These are phyloP conservation scores for Pocota personata DNA, from an alignment of 2,888 invertebrate species.

Conservation along the genomic window DNA sequence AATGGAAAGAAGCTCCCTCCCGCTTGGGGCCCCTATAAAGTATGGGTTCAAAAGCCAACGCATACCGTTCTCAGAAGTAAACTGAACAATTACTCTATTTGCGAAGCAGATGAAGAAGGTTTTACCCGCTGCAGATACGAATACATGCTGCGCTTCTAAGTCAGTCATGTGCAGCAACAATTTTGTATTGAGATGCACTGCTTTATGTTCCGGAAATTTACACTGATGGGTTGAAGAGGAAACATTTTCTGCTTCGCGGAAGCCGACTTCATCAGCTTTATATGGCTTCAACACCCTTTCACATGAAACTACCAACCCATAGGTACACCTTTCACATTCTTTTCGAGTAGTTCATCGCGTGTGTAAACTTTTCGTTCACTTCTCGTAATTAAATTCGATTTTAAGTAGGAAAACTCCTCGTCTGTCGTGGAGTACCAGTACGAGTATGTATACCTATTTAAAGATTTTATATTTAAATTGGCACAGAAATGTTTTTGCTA, in stretches of 20 bases:
- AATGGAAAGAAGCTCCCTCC: neutral
- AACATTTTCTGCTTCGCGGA: slow-evolving; percentile 44
- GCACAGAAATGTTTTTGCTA: slow-evolving; percentile 48
- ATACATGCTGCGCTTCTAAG: neutral
- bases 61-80: slow-evolving; percentile 8
- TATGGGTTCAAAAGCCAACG: neutral
- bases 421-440: neutral
- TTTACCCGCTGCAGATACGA: neutral
- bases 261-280: slow-evolving; percentile 18
- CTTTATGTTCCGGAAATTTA: slow-evolving; percentile 23
- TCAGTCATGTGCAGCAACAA: slow-evolving; percentile 25
- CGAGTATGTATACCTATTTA: slow-evolving; percentile 2
- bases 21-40: neutral
- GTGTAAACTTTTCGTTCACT: slow-evolving; percentile 25
- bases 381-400: slow-evolving; percentile 56
- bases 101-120: slow-evolving; percentile 1
- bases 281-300: slow-evolving; percentile 40
- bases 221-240: slow-evolving; percentile 25
- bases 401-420: slow-evolving; percentile 22
- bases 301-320: neutral
- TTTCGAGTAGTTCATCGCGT: slow-evolving; percentile 24
- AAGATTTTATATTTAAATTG: slow-evolving; percentile 54
- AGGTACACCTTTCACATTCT: neutral
- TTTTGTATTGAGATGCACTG: slow-evolving; percentile 24
- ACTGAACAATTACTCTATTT: slow-evolving; percentile 31